These are phyloP conservation scores for Melanostoma scalare DNA, from an alignment of 2,888 invertebrate genomes.

Conservation along the genomic window DNA sequence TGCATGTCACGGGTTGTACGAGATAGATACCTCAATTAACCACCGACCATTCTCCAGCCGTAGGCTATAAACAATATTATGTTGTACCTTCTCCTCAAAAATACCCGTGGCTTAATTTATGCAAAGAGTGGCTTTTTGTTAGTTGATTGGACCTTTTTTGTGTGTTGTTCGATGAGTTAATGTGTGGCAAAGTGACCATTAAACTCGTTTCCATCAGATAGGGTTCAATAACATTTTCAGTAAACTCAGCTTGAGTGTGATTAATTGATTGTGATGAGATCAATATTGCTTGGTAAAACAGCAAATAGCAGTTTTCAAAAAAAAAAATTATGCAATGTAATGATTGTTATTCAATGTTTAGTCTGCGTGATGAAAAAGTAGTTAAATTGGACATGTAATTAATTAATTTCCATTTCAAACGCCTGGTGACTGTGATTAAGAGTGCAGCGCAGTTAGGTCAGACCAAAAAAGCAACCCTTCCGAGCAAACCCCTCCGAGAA, in stretches of 20 bases:
- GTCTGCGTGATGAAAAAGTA: too few relatives aligned
- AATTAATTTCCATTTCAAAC: too few relatives aligned
- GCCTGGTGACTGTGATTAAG: too few relatives aligned
- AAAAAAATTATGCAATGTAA: too few relatives aligned
- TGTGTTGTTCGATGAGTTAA: conserved; percentile 26
- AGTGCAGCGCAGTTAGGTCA: too few relatives aligned
- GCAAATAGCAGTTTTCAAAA: too few relatives aligned
- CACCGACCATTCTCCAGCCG: conserved; percentile 58
- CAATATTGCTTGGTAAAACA: too few relatives aligned
- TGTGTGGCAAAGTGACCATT: conserved; percentile 21
- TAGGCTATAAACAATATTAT: conserved; percentile 40
- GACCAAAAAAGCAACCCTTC: too few relatives aligned
- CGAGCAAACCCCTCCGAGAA: too few relatives aligned
- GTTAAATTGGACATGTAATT: too few relatives aligned
- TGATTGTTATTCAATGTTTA: too few relatives aligned
- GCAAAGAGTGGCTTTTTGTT: conserved; percentile 47
- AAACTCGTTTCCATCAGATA: conserved; percentile 52
- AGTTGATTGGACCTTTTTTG: not conserved
- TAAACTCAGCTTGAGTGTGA: not conserved
- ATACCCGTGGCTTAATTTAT: conserved; percentile 41
- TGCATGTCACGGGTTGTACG: conserved; percentile 41
- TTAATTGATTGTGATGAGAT: too few relatives aligned
- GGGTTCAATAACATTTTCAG: conserved; percentile 58
- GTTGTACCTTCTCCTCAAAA: conserved; percentile 51
- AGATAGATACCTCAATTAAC: conserved; percentile 63